Conservation (phyloP, 2,888 invertebrate species). For the Cotesia congregata region DNA sequence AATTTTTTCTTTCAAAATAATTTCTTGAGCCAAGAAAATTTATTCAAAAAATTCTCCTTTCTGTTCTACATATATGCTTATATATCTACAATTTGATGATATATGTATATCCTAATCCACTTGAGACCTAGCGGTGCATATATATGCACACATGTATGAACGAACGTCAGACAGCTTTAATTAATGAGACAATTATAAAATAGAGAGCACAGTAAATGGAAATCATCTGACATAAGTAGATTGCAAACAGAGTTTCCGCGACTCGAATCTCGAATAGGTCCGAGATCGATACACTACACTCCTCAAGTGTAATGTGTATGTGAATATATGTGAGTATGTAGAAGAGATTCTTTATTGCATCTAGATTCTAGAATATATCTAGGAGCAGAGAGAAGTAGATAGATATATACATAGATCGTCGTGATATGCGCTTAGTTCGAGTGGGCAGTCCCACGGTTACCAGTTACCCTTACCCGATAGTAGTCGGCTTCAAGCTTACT, state of each 20-base stretch:
- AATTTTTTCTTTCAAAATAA: too few relatives aligned
- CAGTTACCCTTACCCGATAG: conserved; percentile 16
- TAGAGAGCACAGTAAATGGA: conserved; percentile 63
- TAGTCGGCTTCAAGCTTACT: background rate
- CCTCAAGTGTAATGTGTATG: background rate
- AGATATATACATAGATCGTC: conserved; percentile 11
- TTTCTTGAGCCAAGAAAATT: too few relatives aligned
- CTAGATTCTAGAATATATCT: background rate
- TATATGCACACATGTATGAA: background rate
- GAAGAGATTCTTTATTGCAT: background rate
- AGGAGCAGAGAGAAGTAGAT: background rate
- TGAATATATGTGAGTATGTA: background rate
- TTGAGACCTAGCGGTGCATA: conserved; percentile 18
- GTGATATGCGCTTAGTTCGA: conserved; percentile 2
- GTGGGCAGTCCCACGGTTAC: conserved; percentile 47
- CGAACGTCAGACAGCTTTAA: conserved; percentile 35
- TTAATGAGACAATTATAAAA: conserved; percentile 65
- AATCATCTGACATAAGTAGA: conserved; percentile 47
- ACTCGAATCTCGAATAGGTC: conserved; percentile 13
- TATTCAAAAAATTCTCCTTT: too few relatives aligned
- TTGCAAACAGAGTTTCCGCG: conserved; percentile 29
- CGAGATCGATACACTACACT: conserved; percentile 11
- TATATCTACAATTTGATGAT: too few relatives aligned
- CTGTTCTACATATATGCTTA: too few relatives aligned
- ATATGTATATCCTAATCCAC: conserved; percentile 31